Percentiles rank a stretch among this genome's conserved stretches.
These are phyloP conservation scores for Hippocampus mohnikei DNA, from an alignment of 2,113 vertebrate species.

Conservation along the genomic window DNA sequence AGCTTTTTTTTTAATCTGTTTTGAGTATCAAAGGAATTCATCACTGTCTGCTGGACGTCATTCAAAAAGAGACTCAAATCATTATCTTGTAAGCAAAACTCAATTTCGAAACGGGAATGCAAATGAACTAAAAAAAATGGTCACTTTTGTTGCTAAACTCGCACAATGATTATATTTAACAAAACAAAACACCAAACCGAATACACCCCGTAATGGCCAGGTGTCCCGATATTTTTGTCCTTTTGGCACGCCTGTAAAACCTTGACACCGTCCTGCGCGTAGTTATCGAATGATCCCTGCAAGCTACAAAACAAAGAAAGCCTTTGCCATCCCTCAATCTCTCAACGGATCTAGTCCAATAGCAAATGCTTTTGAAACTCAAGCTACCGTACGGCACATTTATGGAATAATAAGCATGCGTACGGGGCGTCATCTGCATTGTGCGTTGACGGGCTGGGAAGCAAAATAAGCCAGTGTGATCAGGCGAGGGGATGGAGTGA, in stretches of 20 bases:
- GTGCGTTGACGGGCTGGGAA: slow-evolving; percentile 57
- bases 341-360: not conserved
- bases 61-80: slow-evolving; percentile 28
- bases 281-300: not conserved
- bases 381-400: slow-evolving; percentile 51
- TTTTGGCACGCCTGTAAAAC: not conserved
- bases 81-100: slow-evolving; percentile 6
- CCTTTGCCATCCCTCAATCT: slow-evolving; percentile 15
- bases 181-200: no score
- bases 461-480: slow-evolving; percentile 60
- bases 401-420: slow-evolving; percentile 55
- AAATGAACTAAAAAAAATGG: not conserved
- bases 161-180: no score
- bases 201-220: no score
- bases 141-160: no score
- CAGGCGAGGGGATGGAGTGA: slow-evolving; percentile 54
- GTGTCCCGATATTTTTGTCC: no score
- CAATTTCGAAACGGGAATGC: not conserved
- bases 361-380: slow-evolving; percentile 12
- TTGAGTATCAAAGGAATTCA: slow-evolving; percentile 32
- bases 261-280: not conserved
- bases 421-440: slow-evolving; percentile 49
- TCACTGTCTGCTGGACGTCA: slow-evolving; percentile 28
- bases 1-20: slow-evolving; percentile 17
- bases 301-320: not conserved